phyloP scores from a whole-genome alignment of 2,113 vertebrate genomes.

The Melozone crissalis region DNA sequence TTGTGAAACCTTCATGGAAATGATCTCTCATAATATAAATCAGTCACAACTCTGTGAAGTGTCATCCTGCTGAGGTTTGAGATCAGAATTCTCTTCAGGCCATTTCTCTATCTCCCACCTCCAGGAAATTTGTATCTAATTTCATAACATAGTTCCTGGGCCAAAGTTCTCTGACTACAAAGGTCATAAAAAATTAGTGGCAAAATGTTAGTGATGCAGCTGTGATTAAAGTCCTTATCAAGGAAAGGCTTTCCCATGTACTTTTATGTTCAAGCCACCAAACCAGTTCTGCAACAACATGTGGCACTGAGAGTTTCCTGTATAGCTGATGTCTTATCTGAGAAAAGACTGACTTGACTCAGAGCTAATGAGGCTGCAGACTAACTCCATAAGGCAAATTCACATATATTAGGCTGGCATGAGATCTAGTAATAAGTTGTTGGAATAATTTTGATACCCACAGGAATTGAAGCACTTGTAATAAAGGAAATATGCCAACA shows the following conservation, averaged over 20 bases:
- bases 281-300: conserved; percentile 29
- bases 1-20: neutral
- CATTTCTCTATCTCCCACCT: neutral
- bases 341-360: neutral
- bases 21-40: neutral
- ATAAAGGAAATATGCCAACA: conserved; percentile 41
- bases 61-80: neutral
- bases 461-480: conserved; percentile 13
- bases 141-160: neutral
- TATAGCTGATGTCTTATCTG: conserved; percentile 13
- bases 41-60: neutral
- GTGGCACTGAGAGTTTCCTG: conserved; percentile 26
- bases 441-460: conserved; percentile 49
- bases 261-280: conserved; percentile 2
- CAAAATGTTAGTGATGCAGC: neutral
- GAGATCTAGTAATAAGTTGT: conserved; percentile 47
- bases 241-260: neutral
- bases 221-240: conserved; percentile 34
- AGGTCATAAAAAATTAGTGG: neutral
- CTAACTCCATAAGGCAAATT: conserved; percentile 43
- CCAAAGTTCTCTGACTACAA: conserved; percentile 2
- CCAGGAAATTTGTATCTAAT: neutral
- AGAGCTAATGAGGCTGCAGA: conserved; percentile 30
- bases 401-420: conserved; percentile 27
- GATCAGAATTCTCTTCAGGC: neutral